Evolutionary conservation across 2,888 invertebrate genomes (phyloP).

Genomic region (Adelognathus sp.): DNA sequence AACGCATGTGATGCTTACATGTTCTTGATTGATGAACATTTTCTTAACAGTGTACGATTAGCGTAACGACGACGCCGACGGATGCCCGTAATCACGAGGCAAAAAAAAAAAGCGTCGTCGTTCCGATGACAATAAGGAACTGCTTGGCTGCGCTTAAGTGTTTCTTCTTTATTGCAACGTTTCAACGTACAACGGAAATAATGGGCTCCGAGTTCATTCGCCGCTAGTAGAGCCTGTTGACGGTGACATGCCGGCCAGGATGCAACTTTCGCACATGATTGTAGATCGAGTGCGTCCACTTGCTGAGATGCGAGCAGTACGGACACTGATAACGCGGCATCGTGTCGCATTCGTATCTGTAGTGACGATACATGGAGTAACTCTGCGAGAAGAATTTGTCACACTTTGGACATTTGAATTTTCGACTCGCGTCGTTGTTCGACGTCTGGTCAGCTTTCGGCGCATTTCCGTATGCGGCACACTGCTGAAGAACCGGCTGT

Average conservation of each 20-base stretch:
- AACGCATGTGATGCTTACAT: too few relatives aligned
- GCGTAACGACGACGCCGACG: neutral
- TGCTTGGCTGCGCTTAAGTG: neutral
- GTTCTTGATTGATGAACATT: too few relatives aligned
- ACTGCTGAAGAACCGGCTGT: conserved; percentile 21
- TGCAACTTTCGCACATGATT: conserved; percentile 75
- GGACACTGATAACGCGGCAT: conserved; percentile 77
- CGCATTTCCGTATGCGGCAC: neutral
- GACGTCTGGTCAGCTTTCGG: conserved; percentile 31
- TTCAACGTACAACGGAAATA: neutral
- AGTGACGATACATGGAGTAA: conserved; percentile 78
- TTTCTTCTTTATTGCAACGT: conserved; percentile 3
- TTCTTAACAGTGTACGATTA: too few relatives aligned
- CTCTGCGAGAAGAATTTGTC: conserved; percentile 75
- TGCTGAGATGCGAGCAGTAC: conserved; percentile 76
- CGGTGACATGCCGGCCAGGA: conserved; percentile 68
- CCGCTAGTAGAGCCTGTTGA: conserved; percentile 73
- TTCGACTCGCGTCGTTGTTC: conserved; percentile 43
- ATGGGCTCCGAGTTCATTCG: neutral
- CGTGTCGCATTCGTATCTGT: conserved; percentile 79
- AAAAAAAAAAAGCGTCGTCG: neutral
- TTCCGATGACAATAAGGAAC: neutral
- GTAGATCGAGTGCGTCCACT: conserved; percentile 77
- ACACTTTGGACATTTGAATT: conserved; percentile 74
- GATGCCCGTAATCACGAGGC: neutral